These are phyloP conservation scores for Gymnothorax javanicus DNA, from an alignment of 2,797 vertebrate genomes.

Conservation along the genomic window DNA sequence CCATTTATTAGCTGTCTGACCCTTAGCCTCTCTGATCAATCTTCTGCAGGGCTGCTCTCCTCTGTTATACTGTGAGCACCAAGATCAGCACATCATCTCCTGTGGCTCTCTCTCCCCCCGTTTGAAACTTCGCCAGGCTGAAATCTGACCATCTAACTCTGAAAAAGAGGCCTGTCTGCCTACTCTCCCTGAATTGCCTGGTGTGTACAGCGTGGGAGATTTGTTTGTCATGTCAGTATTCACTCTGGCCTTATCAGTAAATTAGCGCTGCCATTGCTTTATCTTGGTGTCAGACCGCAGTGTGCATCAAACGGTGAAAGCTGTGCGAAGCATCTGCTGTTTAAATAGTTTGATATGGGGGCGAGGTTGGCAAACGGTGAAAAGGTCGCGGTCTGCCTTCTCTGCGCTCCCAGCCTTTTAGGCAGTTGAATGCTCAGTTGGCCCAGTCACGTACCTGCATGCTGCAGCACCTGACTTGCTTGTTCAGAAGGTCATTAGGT, in stretches of 20 bases:
- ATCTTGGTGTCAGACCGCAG: conserved; percentile 2
- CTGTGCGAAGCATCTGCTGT: conserved; percentile 1
- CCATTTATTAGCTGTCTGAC: conserved; percentile 2
- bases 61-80: not conserved
- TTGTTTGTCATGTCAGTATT: not conserved
- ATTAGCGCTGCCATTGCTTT: conserved; percentile 4
- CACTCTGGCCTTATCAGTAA: conserved; percentile 1
- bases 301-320: not conserved
- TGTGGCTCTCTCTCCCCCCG: not conserved
- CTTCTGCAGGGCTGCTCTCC: not conserved
- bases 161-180: not conserved
- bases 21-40: not conserved
- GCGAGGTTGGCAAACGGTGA: not conserved
- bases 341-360: conserved; percentile 16
- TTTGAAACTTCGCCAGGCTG: not conserved
- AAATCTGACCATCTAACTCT: not conserved
- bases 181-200: not conserved
- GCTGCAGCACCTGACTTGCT: conserved; percentile 58
- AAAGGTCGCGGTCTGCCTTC: not conserved
- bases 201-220: not conserved
- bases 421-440: not conserved
- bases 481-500: conserved; percentile 10
- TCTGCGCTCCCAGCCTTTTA: not conserved
- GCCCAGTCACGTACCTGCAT: conserved; percentile 39
- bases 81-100: not conserved